Evolutionary conservation across 2,113 vertebrate genomes (phyloP).

Genomic region (Eonycteris spelaea): DNA sequence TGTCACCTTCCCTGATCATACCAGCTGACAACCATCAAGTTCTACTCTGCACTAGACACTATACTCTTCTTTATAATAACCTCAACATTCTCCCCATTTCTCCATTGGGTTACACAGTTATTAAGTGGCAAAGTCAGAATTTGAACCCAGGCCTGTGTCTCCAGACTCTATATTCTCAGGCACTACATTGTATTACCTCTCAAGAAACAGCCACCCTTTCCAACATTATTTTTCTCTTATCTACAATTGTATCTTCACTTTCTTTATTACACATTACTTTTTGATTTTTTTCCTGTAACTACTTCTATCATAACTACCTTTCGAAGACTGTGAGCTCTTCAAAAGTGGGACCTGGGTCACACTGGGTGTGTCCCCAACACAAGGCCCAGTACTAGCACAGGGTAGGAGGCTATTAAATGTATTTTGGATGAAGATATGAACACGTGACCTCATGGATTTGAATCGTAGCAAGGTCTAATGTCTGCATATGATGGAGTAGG

Average conservation of each 20-base stretch:
- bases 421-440: constrained; percentile 24
- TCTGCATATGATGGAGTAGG: background rate
- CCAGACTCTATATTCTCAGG: background rate
- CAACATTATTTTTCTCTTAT: background rate
- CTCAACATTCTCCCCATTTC: constrained; percentile 8
- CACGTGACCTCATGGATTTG: background rate
- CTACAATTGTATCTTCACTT: background rate
- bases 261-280: background rate
- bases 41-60: background rate
- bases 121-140: background rate
- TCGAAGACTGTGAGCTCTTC: background rate
- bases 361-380: background rate
- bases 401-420: background rate
- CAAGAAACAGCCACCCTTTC: background rate
- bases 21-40: background rate
- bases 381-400: background rate
- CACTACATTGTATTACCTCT: background rate
- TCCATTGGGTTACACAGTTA: background rate
- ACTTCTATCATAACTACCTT: background rate
- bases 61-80: background rate
- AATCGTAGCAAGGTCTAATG: background rate
- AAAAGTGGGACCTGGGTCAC: background rate
- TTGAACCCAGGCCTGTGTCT: background rate
- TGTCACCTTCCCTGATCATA: background rate
- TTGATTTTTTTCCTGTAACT: background rate